phyloP scores from a whole-genome alignment of 2,888 invertebrate genomes.

The Sycophila texana region DNA sequence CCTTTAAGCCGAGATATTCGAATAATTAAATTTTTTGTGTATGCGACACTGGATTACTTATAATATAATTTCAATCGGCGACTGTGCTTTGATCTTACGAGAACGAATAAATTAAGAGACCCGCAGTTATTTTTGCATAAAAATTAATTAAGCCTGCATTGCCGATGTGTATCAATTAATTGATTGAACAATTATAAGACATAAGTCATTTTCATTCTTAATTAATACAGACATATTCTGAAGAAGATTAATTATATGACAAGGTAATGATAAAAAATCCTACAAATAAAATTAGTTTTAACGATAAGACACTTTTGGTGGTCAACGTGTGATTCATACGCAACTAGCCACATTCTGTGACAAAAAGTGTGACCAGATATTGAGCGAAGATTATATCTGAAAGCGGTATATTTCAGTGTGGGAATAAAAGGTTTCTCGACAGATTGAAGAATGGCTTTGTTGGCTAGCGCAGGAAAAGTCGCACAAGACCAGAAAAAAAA shows the following conservation, averaged over 20 bases:
- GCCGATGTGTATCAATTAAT: no score
- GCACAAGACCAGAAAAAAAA: constrained; percentile 1
- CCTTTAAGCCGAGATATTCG: neutral
- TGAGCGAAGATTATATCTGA: constrained; percentile 1
- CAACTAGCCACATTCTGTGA: constrained; percentile 9
- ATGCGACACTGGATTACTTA: neutral
- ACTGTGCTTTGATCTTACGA: neutral
- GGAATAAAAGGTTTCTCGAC: constrained; percentile 19
- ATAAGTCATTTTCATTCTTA: no score
- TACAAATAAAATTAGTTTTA: neutral
- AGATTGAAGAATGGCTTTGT: constrained; percentile 40
- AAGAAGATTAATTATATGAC: neutral
- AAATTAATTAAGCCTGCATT: no score
- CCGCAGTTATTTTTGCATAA: no score
- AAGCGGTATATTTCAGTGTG: constrained; percentile 2
- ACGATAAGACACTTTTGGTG: neutral
- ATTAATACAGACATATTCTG: no score
- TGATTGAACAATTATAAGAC: no score
- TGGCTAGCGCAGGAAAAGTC: constrained; percentile 19
- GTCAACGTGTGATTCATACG: neutral
- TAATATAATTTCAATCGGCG: neutral
- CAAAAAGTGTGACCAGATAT: constrained; percentile 23
- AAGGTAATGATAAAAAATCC: neutral
- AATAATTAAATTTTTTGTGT: constrained; percentile 26
- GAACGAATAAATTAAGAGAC: no score